Conservation (phyloP, 2,797 vertebrate species). For the Tachyglossus aculeatus region DNA sequence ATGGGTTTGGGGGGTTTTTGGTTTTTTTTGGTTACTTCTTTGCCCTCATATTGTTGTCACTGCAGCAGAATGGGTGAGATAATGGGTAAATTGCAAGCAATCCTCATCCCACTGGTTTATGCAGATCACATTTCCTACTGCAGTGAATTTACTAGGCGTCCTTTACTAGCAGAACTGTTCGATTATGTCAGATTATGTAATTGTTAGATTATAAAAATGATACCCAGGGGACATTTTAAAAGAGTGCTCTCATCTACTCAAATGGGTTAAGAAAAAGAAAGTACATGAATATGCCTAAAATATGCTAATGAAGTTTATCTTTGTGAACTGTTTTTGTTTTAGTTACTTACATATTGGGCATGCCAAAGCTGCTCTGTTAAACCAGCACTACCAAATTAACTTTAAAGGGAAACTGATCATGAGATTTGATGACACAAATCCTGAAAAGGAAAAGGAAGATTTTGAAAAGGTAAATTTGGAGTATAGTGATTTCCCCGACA, state of each 20-base stretch:
- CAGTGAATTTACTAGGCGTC: no score
- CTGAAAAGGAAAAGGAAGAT: slow-evolving; percentile 99
- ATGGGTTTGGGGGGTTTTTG: no score
- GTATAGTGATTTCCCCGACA: slow-evolving; percentile 33
- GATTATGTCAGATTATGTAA: no score
- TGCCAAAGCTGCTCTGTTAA: slow-evolving; percentile 95
- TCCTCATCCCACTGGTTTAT: no score
- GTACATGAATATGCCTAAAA: background rate
- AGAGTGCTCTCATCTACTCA: slow-evolving; percentile 1
- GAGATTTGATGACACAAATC: slow-evolving; percentile 99
- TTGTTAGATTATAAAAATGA: background rate
- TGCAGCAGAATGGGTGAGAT: no score
- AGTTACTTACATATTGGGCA: slow-evolving; percentile 98
- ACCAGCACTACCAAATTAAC: slow-evolving; percentile 97
- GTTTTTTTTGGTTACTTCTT: no score
- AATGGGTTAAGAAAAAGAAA: slow-evolving; percentile 18
- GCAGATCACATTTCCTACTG: no score
- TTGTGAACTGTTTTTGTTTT: slow-evolving; percentile 53
- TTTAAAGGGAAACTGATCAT: slow-evolving; percentile 98
- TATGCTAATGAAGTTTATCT: slow-evolving; percentile 41
- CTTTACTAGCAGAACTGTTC: no score
- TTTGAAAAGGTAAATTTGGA: slow-evolving; percentile 92
- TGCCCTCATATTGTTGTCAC: no score
- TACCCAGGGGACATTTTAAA: background rate
- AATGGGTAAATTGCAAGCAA: no score